A percentile compares a stretch with the other conserved stretches of the same genome.
Conservation (phyloP, 2,888 invertebrate species). For the Bunonema sp. region DNA sequence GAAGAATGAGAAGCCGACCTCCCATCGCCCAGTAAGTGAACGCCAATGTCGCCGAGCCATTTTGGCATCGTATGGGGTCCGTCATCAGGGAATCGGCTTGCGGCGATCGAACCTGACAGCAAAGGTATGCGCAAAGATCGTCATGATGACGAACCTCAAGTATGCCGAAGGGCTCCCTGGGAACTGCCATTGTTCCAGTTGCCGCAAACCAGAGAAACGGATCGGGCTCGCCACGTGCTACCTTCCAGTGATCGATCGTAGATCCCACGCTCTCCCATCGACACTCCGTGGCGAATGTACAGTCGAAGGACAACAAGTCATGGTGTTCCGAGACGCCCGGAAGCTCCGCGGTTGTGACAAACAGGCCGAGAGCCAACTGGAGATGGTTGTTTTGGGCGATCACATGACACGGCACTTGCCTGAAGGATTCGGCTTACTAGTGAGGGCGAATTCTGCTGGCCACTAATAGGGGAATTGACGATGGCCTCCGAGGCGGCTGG, state of each 20-base stretch:
- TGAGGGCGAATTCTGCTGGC: no score
- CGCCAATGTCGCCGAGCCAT: conserved; percentile 21
- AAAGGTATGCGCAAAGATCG: conserved; percentile 1
- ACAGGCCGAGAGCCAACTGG: conserved; percentile 34
- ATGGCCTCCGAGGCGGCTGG: no score
- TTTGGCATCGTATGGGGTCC: conserved; percentile 25
- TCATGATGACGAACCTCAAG: background rate
- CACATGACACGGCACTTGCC: background rate
- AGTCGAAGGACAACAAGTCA: conserved; percentile 24
- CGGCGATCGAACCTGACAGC: conserved; percentile 4
- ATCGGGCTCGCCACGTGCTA: conserved; percentile 38
- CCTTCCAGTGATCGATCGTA: conserved; percentile 14
- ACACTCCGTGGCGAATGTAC: conserved; percentile 31
- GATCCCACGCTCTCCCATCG: conserved; percentile 17
- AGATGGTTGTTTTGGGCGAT: no score
- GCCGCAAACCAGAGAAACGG: conserved; percentile 37
- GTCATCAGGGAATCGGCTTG: conserved; percentile 26
- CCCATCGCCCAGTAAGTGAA: conserved; percentile 40
- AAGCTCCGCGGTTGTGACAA: conserved; percentile 36
- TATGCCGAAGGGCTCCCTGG: conserved; percentile 8
- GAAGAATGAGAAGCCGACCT: background rate
- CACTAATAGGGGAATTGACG: no score
- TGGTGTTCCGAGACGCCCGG: conserved; percentile 16
- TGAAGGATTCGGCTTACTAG: conserved; percentile 9
- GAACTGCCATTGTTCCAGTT: conserved; percentile 39